Conservation (phyloP, 2,113 vertebrate genomes). For the Antigone vipio region DNA sequence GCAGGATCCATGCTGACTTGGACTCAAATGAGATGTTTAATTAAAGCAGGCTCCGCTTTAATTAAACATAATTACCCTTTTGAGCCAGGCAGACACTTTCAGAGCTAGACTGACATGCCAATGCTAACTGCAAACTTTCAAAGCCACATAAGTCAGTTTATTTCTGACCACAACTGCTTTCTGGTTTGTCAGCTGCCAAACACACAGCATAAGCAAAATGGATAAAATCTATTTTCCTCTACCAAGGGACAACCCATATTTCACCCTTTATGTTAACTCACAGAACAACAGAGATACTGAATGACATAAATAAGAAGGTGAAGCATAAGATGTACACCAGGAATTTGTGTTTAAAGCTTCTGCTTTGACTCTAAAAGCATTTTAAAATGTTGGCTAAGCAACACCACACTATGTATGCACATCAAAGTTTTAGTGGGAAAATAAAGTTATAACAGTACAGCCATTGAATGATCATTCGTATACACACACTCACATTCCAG, state of each 20-base stretch:
- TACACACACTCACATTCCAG: not conserved
- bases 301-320: not conserved
- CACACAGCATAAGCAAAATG: not conserved
- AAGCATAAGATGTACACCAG: not conserved
- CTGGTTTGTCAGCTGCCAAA: not conserved
- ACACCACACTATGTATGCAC: not conserved
- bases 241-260: not conserved
- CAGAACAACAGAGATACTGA: not conserved
- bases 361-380: not conserved
- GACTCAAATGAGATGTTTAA: not conserved
- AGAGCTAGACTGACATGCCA: not conserved
- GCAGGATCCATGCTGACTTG: not conserved
- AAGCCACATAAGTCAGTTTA: not conserved
- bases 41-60: not conserved
- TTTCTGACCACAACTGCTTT: not conserved
- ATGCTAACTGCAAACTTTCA: not conserved
- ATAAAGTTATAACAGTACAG: not conserved
- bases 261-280: not conserved
- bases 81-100: not conserved
- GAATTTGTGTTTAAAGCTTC: not conserved
- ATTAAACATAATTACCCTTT: not conserved
- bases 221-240: not conserved
- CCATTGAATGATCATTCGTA: not conserved
- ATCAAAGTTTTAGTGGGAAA: not conserved
- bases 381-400: not conserved